These are phyloP conservation scores for Dasyprocta punctata DNA, from an alignment of 2,113 vertebrate species.

Conservation along the genomic window DNA sequence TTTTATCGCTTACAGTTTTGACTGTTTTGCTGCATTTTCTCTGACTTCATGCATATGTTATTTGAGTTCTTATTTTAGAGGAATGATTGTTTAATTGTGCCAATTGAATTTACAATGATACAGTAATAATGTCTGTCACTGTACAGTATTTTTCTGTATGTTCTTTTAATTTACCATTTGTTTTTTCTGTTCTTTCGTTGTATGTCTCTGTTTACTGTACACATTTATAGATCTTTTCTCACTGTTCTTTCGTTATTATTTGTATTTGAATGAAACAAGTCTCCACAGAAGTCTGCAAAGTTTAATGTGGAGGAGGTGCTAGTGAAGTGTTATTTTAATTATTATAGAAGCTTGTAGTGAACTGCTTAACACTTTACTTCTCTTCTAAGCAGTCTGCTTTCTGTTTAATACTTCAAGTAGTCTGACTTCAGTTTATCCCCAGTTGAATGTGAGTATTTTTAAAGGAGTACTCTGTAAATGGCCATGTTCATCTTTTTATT, in stretches of 20 bases:
- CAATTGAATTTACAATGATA: background rate
- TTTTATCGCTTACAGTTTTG: background rate
- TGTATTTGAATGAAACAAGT: background rate
- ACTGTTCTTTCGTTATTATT: background rate
- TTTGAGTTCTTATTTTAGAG: background rate
- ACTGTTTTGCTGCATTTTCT: background rate
- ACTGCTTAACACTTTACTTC: background rate
- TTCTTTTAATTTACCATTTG: background rate
- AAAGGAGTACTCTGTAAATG: background rate
- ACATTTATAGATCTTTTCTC: background rate
- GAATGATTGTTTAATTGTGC: background rate
- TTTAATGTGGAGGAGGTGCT: background rate
- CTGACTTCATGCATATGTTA: background rate
- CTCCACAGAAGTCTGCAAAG: background rate
- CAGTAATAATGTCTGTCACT: background rate
- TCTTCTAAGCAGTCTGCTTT: background rate
- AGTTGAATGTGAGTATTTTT: background rate
- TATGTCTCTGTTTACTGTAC: background rate
- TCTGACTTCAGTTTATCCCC: background rate
- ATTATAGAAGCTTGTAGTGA: background rate
- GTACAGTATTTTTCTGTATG: background rate
- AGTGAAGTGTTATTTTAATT: background rate
- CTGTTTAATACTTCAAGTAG: background rate
- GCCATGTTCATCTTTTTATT: background rate
- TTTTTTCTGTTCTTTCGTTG: background rate